Percentiles rank a stretch among this genome's conserved stretches.
phyloP scores from a whole-genome alignment of 2,888 invertebrate species.

The Ametastegia equiseti region DNA sequence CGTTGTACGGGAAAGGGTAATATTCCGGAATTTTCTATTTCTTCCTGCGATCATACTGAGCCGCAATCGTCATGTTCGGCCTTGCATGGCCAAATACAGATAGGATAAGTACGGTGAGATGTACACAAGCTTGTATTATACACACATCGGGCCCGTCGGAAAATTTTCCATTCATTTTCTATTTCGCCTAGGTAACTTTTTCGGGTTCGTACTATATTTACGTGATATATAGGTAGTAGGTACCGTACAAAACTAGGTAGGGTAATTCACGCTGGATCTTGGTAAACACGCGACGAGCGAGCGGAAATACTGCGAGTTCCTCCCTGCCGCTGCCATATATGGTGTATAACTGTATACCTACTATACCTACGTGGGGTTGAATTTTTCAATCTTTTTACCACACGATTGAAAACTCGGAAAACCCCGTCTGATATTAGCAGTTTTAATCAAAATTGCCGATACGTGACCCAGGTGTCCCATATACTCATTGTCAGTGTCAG shows the following conservation, averaged over 20 bases:
- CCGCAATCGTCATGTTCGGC: too few species aligned
- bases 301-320: not conserved
- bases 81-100: too few species aligned
- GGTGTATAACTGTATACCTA: not conserved
- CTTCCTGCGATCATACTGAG: too few species aligned
- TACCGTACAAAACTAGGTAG: not conserved
- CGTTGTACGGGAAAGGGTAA: too few species aligned
- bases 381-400: slow-evolving; percentile 31
- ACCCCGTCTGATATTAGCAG: too few species aligned
- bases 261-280: not conserved
- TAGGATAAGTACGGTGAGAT: not conserved
- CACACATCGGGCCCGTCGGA: not conserved
- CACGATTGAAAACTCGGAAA: not conserved
- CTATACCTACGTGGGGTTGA: not conserved
- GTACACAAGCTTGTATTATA: not conserved
- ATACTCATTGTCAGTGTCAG: too few species aligned
- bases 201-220: not conserved
- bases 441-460: too few species aligned
- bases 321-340: not conserved
- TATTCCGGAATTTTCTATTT: too few species aligned
- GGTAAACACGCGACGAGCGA: not conserved
- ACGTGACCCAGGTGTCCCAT: too few species aligned
- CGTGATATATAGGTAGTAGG: not conserved
- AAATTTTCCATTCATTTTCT: slow-evolving; percentile 26
- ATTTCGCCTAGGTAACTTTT: not conserved